Percentiles rank a stretch among this genome's conserved stretches.
phyloP scores from a whole-genome alignment of 2,113 vertebrate genomes.

The Penelope pileata region DNA sequence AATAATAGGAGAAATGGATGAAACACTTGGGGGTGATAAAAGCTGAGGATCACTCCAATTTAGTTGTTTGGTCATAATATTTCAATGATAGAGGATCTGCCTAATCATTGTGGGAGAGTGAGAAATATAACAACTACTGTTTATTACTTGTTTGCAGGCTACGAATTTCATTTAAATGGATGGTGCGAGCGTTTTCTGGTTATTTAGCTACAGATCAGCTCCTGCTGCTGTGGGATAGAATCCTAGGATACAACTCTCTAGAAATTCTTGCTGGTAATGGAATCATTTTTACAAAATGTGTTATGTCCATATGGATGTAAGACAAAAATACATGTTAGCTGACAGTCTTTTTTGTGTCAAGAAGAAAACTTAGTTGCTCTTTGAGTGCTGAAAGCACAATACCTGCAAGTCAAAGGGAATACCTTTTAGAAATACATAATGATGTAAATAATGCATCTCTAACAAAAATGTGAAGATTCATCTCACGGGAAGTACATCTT shows the following conservation, averaged over 20 bases:
- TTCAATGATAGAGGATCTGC: neutral
- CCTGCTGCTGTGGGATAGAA: conserved; percentile 95
- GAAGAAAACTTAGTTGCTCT: neutral
- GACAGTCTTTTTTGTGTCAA: neutral
- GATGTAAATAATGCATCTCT: neutral
- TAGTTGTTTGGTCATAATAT: neutral
- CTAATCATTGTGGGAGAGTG: neutral
- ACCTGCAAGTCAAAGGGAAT: neutral
- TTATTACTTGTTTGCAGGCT: conserved; percentile 78
- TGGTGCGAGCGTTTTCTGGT: conserved; percentile 96
- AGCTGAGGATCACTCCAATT: neutral
- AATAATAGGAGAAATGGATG: neutral
- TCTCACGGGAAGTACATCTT: neutral
- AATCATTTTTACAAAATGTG: neutral
- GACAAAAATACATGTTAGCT: neutral
- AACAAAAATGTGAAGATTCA: neutral
- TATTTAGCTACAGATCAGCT: conserved; percentile 98
- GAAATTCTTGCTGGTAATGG: conserved; percentile 91
- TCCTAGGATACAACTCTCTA: conserved; percentile 93
- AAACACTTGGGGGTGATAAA: neutral
- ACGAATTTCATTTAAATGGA: conserved; percentile 98
- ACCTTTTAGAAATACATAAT: neutral
- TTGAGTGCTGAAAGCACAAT: neutral
- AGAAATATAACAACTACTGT: neutral
- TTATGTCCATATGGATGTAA: neutral